These are phyloP conservation scores for Ophioninae sp. DNA, from an alignment of 2,888 invertebrate species.

Conservation along the genomic window DNA sequence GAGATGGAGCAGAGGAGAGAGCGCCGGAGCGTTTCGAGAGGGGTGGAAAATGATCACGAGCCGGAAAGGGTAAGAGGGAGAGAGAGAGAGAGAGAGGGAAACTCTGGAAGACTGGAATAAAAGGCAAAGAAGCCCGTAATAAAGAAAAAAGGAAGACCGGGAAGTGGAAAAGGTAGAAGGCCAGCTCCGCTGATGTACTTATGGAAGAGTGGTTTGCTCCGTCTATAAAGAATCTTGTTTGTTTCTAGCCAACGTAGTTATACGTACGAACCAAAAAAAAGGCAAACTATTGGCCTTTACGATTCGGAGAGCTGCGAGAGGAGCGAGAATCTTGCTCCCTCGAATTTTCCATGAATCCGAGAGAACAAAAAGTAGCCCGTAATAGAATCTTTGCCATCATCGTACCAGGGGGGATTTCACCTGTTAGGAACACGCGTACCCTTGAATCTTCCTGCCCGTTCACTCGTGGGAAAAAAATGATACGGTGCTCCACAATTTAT, in stretches of 20 bases:
- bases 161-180: conserved; percentile 59
- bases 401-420: too few relatives aligned
- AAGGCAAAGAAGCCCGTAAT: conserved; percentile 53
- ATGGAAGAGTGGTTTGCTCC: conserved; percentile 76
- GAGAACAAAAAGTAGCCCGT: too few relatives aligned
- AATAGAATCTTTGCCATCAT: too few relatives aligned
- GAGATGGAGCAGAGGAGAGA: conserved; percentile 58
- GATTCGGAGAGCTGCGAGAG: conserved; percentile 72
- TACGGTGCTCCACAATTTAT: too few relatives aligned
- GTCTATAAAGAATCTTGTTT: conserved; percentile 80
- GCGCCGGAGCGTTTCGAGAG: conserved; percentile 42
- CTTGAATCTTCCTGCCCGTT: too few relatives aligned
- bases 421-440: too few relatives aligned
- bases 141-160: conserved; percentile 43
- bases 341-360: background rate
- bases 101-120: conserved; percentile 48
- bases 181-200: conserved; percentile 71
- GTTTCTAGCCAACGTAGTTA: conserved; percentile 74
- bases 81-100: conserved; percentile 6
- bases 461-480: too few relatives aligned
- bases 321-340: background rate
- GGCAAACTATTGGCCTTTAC: conserved; percentile 74
- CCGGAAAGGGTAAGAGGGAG: conserved; percentile 37
- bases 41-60: conserved; percentile 32
- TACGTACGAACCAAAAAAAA: conserved; percentile 62